phyloP scores from a whole-genome alignment of 2,888 invertebrate species.

The Chelonus formosanus region DNA sequence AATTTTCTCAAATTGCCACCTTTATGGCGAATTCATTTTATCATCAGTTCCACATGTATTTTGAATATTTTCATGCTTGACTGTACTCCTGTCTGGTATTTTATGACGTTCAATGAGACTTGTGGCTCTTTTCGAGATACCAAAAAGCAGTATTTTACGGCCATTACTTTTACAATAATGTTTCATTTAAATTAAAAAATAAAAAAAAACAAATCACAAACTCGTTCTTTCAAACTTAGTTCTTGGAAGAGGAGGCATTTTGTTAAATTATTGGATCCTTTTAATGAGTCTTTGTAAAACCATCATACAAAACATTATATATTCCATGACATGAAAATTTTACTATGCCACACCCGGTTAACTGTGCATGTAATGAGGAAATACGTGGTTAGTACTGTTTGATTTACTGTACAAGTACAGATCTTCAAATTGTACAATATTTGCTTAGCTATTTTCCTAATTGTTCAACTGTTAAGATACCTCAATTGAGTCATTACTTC shows the following conservation, averaged over 20 bases:
- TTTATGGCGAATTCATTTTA: background rate
- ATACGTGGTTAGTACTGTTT: slow-evolving; percentile 44
- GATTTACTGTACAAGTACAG: slow-evolving; percentile 45
- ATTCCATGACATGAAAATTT: slow-evolving; percentile 24
- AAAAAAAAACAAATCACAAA: background rate
- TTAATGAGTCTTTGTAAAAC: slow-evolving; percentile 15
- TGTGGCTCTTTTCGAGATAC: slow-evolving; percentile 5
- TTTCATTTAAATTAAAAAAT: background rate
- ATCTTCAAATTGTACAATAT: slow-evolving; percentile 33
- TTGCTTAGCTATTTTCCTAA: too few relatives aligned
- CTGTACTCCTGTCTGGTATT: slow-evolving; percentile 18
- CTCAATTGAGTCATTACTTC: too few relatives aligned
- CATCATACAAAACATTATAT: background rate
- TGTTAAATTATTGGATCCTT: background rate
- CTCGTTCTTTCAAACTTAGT: background rate
- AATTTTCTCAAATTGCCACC: slow-evolving; percentile 1
- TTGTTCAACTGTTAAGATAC: too few relatives aligned
- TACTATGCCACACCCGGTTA: slow-evolving; percentile 38
- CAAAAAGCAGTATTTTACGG: slow-evolving; percentile 7
- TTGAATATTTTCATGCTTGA: slow-evolving; percentile 12
- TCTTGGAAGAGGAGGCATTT: slow-evolving; percentile 17
- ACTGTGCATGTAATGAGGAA: slow-evolving; percentile 44
- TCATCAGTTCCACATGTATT: background rate
- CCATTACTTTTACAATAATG: slow-evolving; percentile 6
- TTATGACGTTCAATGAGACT: slow-evolving; percentile 10